Evolutionary conservation across 1,140 invertebrate species (phyloP).

Genomic region (Drosophila mauritiana): DNA sequence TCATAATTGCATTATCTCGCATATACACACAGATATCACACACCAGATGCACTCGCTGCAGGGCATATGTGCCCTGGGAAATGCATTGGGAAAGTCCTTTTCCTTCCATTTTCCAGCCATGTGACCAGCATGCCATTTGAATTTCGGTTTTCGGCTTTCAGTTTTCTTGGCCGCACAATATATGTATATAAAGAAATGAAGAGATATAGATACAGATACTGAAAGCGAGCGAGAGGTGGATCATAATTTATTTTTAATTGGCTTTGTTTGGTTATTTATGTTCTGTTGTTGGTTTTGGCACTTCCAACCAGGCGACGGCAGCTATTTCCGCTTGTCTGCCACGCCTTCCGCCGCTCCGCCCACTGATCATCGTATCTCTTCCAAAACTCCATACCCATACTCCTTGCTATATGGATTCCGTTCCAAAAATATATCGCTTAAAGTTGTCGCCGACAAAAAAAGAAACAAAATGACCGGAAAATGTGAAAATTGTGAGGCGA

Average conservation of each 20-base stretch:
- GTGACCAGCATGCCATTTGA: constrained; percentile 17
- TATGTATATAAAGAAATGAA: not conserved
- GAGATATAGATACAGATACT: constrained; percentile 14
- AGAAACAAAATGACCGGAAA: constrained; percentile 58
- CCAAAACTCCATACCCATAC: not conserved
- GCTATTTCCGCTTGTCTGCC: constrained; percentile 58
- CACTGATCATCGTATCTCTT: not conserved
- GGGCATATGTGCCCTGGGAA: not conserved
- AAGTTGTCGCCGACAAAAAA: constrained; percentile 50
- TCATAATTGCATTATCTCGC: constrained; percentile 2
- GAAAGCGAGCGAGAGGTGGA: constrained; percentile 43
- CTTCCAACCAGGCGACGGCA: constrained; percentile 49
- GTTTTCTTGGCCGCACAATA: constrained; percentile 4
- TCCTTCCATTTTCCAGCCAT: constrained; percentile 20
- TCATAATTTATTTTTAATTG: constrained; percentile 82
- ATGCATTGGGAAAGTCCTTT: constrained; percentile 49
- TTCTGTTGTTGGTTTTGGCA: constrained; percentile 54
- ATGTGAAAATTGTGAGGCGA: constrained; percentile 26
- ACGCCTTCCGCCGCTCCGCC: not conserved
- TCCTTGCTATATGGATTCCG: constrained; percentile 19
- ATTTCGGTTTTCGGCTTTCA: not conserved
- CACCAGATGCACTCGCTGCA: not conserved
- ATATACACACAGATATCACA: constrained; percentile 8
- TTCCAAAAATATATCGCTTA: constrained; percentile 54
- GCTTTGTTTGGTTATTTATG: constrained; percentile 64